Evolutionary conservation across 2,888 invertebrate species (phyloP).

Genomic region (Zelleria hepariella): DNA sequence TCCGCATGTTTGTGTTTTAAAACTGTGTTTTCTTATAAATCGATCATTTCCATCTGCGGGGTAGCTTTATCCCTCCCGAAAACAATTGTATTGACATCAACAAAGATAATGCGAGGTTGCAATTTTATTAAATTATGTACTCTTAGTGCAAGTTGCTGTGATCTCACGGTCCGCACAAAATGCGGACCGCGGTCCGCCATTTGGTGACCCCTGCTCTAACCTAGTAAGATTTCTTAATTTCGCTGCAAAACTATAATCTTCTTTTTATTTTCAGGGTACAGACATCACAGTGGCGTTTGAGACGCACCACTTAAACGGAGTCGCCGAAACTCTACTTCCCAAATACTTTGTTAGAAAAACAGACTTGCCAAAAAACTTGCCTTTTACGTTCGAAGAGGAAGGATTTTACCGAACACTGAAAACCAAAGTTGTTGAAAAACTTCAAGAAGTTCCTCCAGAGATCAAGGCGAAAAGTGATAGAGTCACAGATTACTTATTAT

Average conservation of each 20-base stretch:
- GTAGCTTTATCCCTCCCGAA: too few species aligned
- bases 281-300: constrained; percentile 78
- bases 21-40: too few species aligned
- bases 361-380: constrained; percentile 74
- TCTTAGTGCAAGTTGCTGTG: too few species aligned
- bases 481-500: constrained; percentile 36
- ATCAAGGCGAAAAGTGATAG: constrained; percentile 41
- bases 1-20: too few species aligned
- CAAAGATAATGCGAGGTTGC: too few species aligned
- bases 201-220: too few species aligned
- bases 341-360: constrained; percentile 79
- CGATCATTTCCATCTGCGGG: too few species aligned
- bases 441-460: constrained; percentile 64
- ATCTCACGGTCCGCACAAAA: too few species aligned
- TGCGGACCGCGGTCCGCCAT: too few species aligned
- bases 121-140: too few species aligned
- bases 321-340: constrained; percentile 73
- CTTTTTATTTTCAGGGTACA: constrained; percentile 61
- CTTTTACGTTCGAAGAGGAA: constrained; percentile 80
- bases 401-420: constrained; percentile 86
- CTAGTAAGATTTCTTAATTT: constrained; percentile 58
- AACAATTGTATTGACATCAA: too few species aligned
- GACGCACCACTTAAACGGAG: constrained; percentile 70
- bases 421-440: constrained; percentile 63
- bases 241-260: not conserved